Evolutionary conservation across 2,888 invertebrate genomes (phyloP).

Genomic region (Drosophila neoperkinsi): DNA sequence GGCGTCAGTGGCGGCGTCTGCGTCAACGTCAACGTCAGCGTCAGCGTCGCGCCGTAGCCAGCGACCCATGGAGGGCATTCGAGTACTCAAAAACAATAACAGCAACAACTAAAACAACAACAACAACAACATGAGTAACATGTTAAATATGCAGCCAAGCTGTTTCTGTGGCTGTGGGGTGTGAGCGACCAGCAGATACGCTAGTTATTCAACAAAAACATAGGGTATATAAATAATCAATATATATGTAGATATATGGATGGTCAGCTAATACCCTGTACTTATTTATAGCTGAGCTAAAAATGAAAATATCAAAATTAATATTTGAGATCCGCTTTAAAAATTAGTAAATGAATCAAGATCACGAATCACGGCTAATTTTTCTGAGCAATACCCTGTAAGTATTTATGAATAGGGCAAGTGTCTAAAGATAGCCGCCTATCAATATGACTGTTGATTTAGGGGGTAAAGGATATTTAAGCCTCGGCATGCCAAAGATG

Average conservation of each 20-base stretch:
- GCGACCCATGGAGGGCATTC: constrained; percentile 79
- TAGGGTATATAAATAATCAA: background rate
- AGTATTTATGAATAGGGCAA: background rate
- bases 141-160: constrained; percentile 33
- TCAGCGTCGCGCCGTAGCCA: constrained; percentile 58
- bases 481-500: background rate
- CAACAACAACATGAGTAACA: constrained; percentile 40
- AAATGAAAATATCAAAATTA: background rate
- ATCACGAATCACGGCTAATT: background rate
- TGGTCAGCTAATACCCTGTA: background rate
- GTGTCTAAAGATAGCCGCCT: background rate
- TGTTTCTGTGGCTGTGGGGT: background rate
- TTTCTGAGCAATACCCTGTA: background rate
- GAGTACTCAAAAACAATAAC: constrained; percentile 56
- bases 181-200: constrained; percentile 16
- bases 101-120: constrained; percentile 42
- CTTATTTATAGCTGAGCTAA: background rate
- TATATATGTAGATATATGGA: background rate
- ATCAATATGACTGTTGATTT: background rate
- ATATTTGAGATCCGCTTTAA: background rate
- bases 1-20: constrained; percentile 17
- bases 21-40: constrained; percentile 26
- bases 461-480: background rate
- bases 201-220: background rate
- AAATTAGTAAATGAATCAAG: background rate